Evolutionary conservation across 1,140 invertebrate genomes (phyloP).

Genomic region (Hirudo medicinalis): DNA sequence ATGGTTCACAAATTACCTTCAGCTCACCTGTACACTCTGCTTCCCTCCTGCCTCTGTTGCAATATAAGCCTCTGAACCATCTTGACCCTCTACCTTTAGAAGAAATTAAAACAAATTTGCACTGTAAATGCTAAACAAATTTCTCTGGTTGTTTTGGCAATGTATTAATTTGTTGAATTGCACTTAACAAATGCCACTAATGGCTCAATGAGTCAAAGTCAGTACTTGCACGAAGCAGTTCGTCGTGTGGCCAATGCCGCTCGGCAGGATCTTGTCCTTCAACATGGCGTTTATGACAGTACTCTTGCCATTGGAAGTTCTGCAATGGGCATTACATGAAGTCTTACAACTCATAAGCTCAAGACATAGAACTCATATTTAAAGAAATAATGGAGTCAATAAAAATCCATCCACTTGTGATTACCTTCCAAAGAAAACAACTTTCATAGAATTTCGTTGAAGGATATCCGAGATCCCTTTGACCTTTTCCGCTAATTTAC

Average conservation of each 20-base stretch:
- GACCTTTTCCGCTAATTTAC: background rate
- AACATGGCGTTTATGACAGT: slow-evolving; percentile 99
- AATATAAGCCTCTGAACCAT: too few relatives aligned
- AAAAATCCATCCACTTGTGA: background rate
- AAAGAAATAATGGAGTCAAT: background rate
- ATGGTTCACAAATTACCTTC: too few relatives aligned
- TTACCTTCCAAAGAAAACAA: slow-evolving; percentile 64
- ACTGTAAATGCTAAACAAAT: too few relatives aligned
- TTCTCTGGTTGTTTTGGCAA: too few relatives aligned
- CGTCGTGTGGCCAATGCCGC: slow-evolving; percentile 97
- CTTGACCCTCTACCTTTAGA: too few relatives aligned
- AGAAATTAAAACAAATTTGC: too few relatives aligned
- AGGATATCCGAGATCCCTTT: slow-evolving; percentile 67
- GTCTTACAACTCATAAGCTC: background rate
- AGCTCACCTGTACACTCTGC: too few relatives aligned
- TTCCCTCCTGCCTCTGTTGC: too few relatives aligned
- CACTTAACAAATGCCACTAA: too few relatives aligned
- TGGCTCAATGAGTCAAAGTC: background rate
- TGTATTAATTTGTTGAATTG: too few relatives aligned
- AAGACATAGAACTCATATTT: background rate
- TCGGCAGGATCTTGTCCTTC: slow-evolving; percentile 87
- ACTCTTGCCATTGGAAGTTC: slow-evolving; percentile 98
- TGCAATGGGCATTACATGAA: slow-evolving; percentile 32
- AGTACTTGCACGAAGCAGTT: slow-evolving; percentile 83
- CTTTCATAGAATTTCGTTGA: slow-evolving; percentile 96